These are phyloP conservation scores for Paraescarpia echinospica DNA, from an alignment of 1,140 invertebrate genomes.

Conservation along the genomic window DNA sequence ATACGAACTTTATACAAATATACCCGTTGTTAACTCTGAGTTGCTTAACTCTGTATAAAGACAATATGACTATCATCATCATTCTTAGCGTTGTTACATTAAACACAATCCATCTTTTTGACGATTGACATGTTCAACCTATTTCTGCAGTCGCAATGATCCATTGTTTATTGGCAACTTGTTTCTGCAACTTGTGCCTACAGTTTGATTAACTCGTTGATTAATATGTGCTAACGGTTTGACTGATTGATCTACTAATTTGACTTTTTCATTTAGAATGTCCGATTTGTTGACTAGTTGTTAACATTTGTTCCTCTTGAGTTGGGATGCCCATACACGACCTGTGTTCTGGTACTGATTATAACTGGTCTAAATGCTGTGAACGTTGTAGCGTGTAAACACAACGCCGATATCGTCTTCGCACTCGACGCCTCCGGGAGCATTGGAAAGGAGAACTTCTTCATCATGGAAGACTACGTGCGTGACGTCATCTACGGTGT, in stretches of 20 bases:
- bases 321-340: background rate
- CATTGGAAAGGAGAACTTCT: conserved; percentile 26
- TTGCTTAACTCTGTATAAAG: no score
- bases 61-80: no score
- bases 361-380: background rate
- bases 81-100: no score
- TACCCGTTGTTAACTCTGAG: background rate
- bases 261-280: background rate
- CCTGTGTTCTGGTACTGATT: background rate
- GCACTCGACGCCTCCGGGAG: conserved; percentile 27
- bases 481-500: conserved; percentile 25
- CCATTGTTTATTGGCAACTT: background rate
- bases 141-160: background rate
- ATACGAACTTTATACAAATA: background rate
- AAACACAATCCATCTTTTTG: background rate
- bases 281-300: background rate
- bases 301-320: background rate
- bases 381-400: conserved; percentile 14
- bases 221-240: background rate
- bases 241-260: background rate
- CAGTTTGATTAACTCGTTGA: no score
- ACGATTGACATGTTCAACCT: background rate
- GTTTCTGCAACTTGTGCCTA: background rate
- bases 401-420: conserved; percentile 22
- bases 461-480: conserved; percentile 20